Percentiles rank a stretch among this genome's conserved stretches.
These are phyloP conservation scores for Onthophagus taurus DNA, from an alignment of 1,140 invertebrate species.

Conservation along the genomic window DNA sequence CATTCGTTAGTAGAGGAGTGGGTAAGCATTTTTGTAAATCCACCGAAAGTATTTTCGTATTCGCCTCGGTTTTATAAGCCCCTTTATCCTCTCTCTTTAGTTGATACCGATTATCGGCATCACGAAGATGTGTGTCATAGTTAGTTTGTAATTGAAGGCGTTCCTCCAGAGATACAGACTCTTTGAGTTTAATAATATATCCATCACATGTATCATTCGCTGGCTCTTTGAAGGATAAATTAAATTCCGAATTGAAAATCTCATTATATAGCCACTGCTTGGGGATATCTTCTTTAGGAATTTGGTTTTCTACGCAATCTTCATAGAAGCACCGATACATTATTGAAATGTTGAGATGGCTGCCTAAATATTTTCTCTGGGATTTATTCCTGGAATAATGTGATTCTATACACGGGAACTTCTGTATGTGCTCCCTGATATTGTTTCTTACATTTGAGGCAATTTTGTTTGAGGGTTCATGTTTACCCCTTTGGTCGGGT, in stretches of 20 bases:
- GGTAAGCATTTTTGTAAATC: constrained; percentile 17
- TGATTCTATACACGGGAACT: too few species aligned
- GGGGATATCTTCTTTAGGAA: constrained; percentile 15
- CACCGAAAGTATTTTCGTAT: constrained; percentile 13
- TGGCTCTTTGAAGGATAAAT: constrained; percentile 15
- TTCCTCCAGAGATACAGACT: constrained; percentile 14
- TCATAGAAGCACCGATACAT: constrained; percentile 12
- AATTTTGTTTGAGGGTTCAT: too few species aligned
- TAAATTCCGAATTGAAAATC: constrained; percentile 15
- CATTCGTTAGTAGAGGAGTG: constrained; percentile 14
- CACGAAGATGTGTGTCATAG: constrained; percentile 13
- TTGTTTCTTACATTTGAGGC: too few species aligned
- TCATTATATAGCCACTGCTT: constrained; percentile 14
- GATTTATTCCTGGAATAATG: too few species aligned
- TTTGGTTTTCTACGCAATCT: constrained; percentile 11
- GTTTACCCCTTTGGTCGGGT: too few species aligned
- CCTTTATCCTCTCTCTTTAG: constrained; percentile 12
- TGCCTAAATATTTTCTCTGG: constrained; percentile 14
- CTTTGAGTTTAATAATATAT: constrained; percentile 16
- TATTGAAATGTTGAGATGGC: constrained; percentile 13
- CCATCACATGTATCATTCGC: constrained; percentile 15
- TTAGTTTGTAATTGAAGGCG: constrained; percentile 13
- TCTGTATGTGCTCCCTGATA: too few species aligned
- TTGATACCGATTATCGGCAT: constrained; percentile 10
- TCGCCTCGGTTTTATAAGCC: constrained; percentile 10